These are phyloP conservation scores for Torymus aiolomorphi DNA, from an alignment of 2,888 invertebrate genomes.

Conservation along the genomic window DNA sequence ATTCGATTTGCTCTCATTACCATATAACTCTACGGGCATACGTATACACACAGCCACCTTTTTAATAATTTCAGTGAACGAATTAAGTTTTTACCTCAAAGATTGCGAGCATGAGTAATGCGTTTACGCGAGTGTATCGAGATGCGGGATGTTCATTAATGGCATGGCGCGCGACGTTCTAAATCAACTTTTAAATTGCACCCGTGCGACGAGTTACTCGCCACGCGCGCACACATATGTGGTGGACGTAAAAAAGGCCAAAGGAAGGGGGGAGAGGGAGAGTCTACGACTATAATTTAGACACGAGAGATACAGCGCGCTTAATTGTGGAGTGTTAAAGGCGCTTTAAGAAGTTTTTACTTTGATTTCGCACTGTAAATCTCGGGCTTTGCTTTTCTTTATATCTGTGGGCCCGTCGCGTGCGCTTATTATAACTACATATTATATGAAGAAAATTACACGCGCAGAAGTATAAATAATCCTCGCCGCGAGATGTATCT, in stretches of 20 bases:
- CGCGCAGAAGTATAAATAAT: too few species aligned
- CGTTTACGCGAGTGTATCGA: neutral
- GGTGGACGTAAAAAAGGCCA: too few species aligned
- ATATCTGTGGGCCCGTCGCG: too few species aligned
- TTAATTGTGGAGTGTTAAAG: constrained; percentile 13
- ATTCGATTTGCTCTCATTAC: too few species aligned
- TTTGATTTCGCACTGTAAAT: constrained; percentile 4
- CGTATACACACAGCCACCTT: too few species aligned
- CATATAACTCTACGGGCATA: too few species aligned
- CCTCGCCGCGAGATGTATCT: too few species aligned
- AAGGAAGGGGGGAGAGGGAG: neutral
- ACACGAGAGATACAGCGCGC: neutral
- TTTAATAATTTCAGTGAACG: too few species aligned
- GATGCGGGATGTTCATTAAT: neutral
- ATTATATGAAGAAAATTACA: too few species aligned
- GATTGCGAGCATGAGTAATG: neutral
- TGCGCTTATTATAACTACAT: too few species aligned
- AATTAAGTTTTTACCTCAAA: too few species aligned
- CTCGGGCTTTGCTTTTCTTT: neutral
- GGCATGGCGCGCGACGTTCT: neutral
- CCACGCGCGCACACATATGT: neutral
- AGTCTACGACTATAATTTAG: constrained; percentile 14
- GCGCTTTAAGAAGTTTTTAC: neutral
- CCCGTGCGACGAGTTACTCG: constrained; percentile 5
- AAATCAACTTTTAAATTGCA: constrained; percentile 25